These are phyloP conservation scores for Littorina saxatilis DNA, from an alignment of 1,140 invertebrate species.

Conservation along the genomic window DNA sequence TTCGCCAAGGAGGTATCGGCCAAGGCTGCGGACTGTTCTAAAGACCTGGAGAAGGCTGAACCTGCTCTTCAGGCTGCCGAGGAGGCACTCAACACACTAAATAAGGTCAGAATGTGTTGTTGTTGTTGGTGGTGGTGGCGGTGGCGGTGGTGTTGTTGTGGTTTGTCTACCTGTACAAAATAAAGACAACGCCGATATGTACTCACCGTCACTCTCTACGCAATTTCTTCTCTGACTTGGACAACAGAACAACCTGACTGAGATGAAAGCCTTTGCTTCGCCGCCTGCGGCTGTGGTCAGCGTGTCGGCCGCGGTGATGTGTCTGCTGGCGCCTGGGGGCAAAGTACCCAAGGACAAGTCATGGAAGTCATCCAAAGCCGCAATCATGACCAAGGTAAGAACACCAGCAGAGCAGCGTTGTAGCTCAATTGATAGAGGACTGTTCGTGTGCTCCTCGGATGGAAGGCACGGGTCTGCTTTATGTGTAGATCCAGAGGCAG, in stretches of 20 bases:
- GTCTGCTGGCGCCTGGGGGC: constrained; percentile 91
- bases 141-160: no score
- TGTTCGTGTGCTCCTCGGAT: no score
- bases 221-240: no score
- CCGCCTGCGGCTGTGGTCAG: constrained; percentile 90
- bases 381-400: constrained; percentile 90
- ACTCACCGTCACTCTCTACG: no score
- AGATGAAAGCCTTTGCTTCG: constrained; percentile 95
- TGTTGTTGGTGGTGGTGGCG: no score
- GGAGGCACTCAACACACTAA: constrained; percentile 96
- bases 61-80: constrained; percentile 94
- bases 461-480: no score
- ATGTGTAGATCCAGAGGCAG: no score
- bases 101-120: no score
- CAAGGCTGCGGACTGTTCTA: constrained; percentile 95
- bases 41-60: constrained; percentile 95
- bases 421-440: no score
- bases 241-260: constrained; percentile 91
- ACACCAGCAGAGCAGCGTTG: no score
- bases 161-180: no score
- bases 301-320: constrained; percentile 96
- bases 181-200: no score
- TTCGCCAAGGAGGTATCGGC: constrained; percentile 96
- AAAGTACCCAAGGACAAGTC: constrained; percentile 95
- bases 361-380: constrained; percentile 94